Base-by-base conservation (phyloP, 2,888 invertebrate genomes). In the Eristalis pertinax region DNA sequence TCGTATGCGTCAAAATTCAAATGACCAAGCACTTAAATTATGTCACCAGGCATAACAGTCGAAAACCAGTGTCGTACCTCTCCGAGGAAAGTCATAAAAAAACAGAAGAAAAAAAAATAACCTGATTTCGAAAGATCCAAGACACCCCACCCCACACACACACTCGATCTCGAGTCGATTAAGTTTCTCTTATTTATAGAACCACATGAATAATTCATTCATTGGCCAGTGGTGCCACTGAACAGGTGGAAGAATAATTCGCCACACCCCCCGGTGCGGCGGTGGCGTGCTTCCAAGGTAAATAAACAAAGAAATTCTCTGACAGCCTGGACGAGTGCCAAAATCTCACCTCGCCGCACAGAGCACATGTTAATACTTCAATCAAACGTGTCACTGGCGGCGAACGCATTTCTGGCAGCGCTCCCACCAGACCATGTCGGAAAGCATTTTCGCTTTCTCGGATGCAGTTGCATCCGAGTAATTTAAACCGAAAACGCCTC, bases 341-440 rank as follows among this genome's bases (percentile, higher is more conserved):
- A 76, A 82, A 65, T 70, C 56, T 19, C 65, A 65, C 43, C 60
- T 77, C 67, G 62, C n/a, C 50, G 62, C n/a, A n/a, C n/a, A n/a
- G n/a, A 35, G n/a, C 43, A 67, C 13, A 24, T 13, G 64, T 65
- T 74, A 69, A 84, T 70, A 43, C 26, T 69, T 78, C 64, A 70
- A 64, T 78, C 64, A 56, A 64, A 26, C 15, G 13, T 26, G 60
- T 68, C 41, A 24, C 32, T 19, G 13, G 13, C 2, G 38, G 13
- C 41, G 35, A 35, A 32, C 22, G 41, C 10, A 26, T 35, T 32
- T 11, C 65, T 82, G 86, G 82, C 65, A n/a, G 3, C 3, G 2
- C 26, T 65, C 63, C 82, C 77, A 70, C 7, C 38, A 63, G 58
- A 50, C 35, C 65, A 70, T 50, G 60, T 32, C 70, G 58, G 60